These are phyloP conservation scores for Brachionichthys hirsutus DNA, from an alignment of 2,113 vertebrate species.

Conservation along the genomic window DNA sequence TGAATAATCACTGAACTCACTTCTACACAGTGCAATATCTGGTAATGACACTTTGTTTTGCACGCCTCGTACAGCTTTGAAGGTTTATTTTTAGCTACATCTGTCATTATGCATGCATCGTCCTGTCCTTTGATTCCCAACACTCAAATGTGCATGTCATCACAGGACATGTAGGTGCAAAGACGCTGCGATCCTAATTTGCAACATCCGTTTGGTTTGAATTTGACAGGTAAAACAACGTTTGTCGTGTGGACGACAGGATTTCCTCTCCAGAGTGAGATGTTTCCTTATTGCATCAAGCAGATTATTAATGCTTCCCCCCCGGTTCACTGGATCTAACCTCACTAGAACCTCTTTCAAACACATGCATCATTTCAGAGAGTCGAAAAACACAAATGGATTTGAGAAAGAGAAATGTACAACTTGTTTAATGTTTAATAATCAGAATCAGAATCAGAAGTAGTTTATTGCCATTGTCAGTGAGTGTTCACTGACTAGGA, in stretches of 20 bases:
- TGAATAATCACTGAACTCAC: no score
- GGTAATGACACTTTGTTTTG: not conserved
- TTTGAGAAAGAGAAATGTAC: not conserved
- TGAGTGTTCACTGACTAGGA: no score
- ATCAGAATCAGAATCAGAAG: no score
- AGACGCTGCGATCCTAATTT: slow-evolving; percentile 21
- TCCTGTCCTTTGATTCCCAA: slow-evolving; percentile 13
- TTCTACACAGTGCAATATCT: not conserved
- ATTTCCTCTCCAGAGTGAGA: slow-evolving; percentile 4
- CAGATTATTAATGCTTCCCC: not conserved
- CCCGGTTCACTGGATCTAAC: not conserved
- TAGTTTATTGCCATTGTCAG: no score
- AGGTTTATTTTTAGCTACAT: slow-evolving; percentile 17
- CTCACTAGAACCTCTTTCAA: not conserved
- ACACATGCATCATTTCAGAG: not conserved
- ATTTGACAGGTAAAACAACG: slow-evolving; percentile 14
- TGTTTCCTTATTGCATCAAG: not conserved
- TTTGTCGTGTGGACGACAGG: slow-evolving; percentile 4
- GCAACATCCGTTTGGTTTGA: not conserved
- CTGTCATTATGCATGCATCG: slow-evolving; percentile 18
- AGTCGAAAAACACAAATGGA: not conserved
- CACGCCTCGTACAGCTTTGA: not conserved
- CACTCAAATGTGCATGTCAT: slow-evolving; percentile 24
- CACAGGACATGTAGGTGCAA: slow-evolving; percentile 7
- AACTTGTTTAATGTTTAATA: no score